Percentiles rank a stretch among this genome's conserved stretches.
These are phyloP conservation scores for Parascotia fuliginaria DNA, from an alignment of 2,888 invertebrate species.

Conservation along the genomic window DNA sequence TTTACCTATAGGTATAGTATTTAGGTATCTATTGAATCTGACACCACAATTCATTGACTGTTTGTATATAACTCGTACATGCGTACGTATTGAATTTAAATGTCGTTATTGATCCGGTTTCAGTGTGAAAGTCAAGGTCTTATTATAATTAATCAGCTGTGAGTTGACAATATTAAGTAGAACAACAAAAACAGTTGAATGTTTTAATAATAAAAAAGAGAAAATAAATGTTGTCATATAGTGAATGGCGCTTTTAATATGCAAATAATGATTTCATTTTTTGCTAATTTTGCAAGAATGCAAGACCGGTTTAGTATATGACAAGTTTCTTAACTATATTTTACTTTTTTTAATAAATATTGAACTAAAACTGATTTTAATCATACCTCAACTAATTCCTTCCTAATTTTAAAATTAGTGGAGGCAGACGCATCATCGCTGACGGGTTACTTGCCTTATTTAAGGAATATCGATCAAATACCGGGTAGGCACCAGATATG, in stretches of 20 bases:
- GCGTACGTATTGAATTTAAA: neutral
- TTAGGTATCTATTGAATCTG: no score
- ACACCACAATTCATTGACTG: neutral
- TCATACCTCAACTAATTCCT: no score
- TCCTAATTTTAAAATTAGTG: no score
- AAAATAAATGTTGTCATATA: neutral
- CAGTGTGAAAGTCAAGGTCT: constrained; percentile 14
- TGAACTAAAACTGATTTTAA: no score
- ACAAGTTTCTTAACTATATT: no score
- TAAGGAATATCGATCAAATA: no score
- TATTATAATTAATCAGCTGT: constrained; percentile 2
- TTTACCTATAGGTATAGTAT: no score
- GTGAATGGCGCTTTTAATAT: neutral
- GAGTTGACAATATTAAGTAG: neutral
- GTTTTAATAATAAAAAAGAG: neutral
- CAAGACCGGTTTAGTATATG: no score
- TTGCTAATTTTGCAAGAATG: neutral
- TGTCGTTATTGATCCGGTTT: constrained; percentile 3
- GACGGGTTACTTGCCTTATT: no score
- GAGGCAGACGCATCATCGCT: no score
- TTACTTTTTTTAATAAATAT: no score
- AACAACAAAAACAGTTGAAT: neutral
- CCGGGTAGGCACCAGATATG: no score
- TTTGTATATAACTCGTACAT: neutral
- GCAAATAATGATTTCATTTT: neutral